phyloP scores from a whole-genome alignment of 1,140 invertebrate species.

The Lutraria rhynchaena region DNA sequence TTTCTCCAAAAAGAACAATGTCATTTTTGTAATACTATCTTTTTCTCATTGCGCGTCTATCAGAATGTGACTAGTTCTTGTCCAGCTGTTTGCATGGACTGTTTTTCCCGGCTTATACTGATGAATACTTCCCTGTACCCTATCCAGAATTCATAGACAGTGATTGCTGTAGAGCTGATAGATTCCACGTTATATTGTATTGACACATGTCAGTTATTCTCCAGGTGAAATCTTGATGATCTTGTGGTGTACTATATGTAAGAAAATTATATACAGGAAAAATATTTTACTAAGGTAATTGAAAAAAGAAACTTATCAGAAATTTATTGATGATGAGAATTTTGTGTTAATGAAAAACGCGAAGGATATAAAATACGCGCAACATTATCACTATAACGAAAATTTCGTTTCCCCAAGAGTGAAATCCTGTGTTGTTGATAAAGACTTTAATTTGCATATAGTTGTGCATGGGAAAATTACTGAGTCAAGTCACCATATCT shows the following conservation, averaged over 20 bases:
- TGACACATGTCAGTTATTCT: background rate
- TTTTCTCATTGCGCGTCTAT: too few species aligned
- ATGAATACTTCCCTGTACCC: too few species aligned
- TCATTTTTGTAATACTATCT: too few species aligned
- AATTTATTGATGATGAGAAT: background rate
- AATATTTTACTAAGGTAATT: background rate
- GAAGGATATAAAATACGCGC: background rate
- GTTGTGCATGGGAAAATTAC: background rate
- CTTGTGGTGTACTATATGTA: background rate
- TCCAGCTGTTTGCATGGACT: too few species aligned
- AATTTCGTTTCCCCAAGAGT: background rate
- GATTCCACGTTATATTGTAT: conserved; percentile 4
- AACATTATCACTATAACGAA: background rate
- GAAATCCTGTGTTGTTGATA: background rate
- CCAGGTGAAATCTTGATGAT: background rate
- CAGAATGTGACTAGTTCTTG: too few species aligned
- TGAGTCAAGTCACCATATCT: background rate
- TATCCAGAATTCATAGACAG: background rate
- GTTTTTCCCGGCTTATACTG: too few species aligned
- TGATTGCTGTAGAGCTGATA: background rate
- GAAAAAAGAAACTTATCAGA: too few species aligned
- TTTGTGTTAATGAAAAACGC: background rate
- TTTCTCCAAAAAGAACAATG: too few species aligned
- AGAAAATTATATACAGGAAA: background rate
- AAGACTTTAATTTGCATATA: background rate